Conservation (phyloP, 2,797 vertebrate genomes). For the Enteromius viviparus region DNA sequence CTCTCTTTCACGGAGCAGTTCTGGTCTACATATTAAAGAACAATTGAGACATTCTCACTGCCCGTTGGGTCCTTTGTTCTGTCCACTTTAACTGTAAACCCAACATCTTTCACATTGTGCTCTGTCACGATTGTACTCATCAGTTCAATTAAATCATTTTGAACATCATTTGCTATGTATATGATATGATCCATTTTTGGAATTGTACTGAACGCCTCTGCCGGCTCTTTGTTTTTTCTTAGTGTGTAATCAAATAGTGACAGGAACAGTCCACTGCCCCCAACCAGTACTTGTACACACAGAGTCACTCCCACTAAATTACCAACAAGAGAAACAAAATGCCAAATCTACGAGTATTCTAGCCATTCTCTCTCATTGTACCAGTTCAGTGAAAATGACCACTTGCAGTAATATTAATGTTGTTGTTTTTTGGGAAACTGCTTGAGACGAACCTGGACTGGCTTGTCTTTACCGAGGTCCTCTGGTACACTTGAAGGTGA, state of each 20-base stretch:
- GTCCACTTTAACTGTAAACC: constrained; percentile 38
- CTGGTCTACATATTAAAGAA: constrained; percentile 12
- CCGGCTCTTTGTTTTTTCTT: constrained; percentile 14
- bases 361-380: background rate
- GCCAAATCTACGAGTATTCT: background rate
- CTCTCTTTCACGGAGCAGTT: constrained; percentile 14
- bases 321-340: background rate
- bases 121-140: constrained; percentile 27
- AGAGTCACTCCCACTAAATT: background rate
- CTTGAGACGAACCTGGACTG: background rate
- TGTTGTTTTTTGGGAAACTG: constrained; percentile 1
- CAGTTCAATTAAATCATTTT: constrained; percentile 2
- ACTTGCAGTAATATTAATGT: background rate
- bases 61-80: constrained; percentile 40
- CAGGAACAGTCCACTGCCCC: constrained; percentile 32
- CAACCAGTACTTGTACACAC: background rate
- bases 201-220: constrained; percentile 29
- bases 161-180: background rate
- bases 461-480: background rate
- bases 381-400: background rate
- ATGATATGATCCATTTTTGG: no score
- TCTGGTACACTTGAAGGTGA: background rate
- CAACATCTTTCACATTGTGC: no score
- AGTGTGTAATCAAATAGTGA: constrained; percentile 36
- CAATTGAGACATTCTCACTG: constrained; percentile 29